Evolutionary conservation across 2,797 vertebrate species (phyloP), one percentile per base, ranked within the genome.

Genomic region (Poeciliopsis presidionis): DNA sequence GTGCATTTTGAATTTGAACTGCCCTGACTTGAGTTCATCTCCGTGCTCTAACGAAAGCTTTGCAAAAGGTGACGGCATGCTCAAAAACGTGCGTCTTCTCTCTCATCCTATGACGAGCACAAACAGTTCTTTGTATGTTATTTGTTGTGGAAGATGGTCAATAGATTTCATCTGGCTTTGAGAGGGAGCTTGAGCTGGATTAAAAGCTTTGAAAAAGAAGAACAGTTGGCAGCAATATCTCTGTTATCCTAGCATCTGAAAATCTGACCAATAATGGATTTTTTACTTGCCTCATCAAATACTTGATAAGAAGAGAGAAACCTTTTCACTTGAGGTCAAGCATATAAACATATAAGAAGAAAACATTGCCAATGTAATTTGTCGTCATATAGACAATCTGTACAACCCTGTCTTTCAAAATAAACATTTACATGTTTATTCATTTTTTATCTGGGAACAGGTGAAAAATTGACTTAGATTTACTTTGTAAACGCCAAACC

Each of bases 1-100:
- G 81, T 81, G 85, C 83, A 87, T 89, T 85, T 76, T 69, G 74
- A 88, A 88, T 89, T 61, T 76, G 81, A 85, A 82, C 78, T 43
- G 80, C 78, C 76, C 78, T 85, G 81, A 90, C 79, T 84, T 43
- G 63, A 84, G 83, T 88, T 85, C 78, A 82, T 84, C 72, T 80
- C 75, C 4, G 33, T 39, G 0, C 47, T 81, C 71, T 73, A 86
- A 86, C 81, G 81, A 85, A 87, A 82, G 78, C 83, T 81, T 33
- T 73, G 71, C 51, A 79, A 75, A 69, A 81, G 53, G 85, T 57
- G 76, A 82, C 73, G 71, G 65, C 61, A 51, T 81, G 41, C 57
- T n/a, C 0, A 4, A 77, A 74, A 43, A n/a, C 57, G 63, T 4
- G n/a, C 46, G 36, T 74, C 14, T 39, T 73, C 79, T 65, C 80